These are phyloP conservation scores for Anas acuta DNA, from an alignment of 2,797 vertebrate genomes.

Conservation along the genomic window DNA sequence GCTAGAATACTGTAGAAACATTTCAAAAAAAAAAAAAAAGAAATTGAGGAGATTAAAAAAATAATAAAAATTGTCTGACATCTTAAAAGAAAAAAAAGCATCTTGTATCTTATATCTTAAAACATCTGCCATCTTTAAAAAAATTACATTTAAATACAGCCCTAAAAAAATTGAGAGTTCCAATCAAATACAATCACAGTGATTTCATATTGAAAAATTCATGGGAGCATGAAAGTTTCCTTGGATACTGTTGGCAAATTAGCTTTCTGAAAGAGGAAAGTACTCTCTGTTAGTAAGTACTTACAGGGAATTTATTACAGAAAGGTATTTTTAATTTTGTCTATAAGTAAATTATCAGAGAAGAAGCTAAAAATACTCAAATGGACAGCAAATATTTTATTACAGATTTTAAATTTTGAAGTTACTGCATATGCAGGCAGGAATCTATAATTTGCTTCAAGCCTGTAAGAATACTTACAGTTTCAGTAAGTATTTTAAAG, in stretches of 20 bases:
- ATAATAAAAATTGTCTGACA: constrained; percentile 1
- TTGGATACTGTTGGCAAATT: constrained; percentile 17
- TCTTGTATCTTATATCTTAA: too few relatives aligned
- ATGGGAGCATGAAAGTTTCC: constrained; percentile 31
- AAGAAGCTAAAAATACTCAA: background rate
- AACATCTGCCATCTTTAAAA: too few relatives aligned
- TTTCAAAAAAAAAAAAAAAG: constrained; percentile 13
- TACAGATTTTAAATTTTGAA: background rate
- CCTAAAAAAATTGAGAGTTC: constrained; percentile 71
- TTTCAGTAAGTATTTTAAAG: background rate
- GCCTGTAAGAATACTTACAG: background rate
- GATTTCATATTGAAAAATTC: constrained; percentile 52
- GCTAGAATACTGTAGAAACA: background rate
- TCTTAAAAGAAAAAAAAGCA: constrained; percentile 62
- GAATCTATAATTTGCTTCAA: background rate
- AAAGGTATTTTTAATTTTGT: background rate
- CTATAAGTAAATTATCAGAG: background rate
- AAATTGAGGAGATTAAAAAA: constrained; percentile 45
- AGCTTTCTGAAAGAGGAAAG: background rate
- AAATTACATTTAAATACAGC: background rate
- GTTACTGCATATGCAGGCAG: background rate
- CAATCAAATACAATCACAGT: constrained; percentile 78
- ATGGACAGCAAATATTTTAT: constrained; percentile 5
- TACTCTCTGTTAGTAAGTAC: background rate
- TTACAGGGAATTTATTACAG: background rate